Evolutionary conservation across 1,140 invertebrate genomes (phyloP), one percentile per base, ranked within the genome.

Genomic region (Pseudomyrmex gracilis): DNA sequence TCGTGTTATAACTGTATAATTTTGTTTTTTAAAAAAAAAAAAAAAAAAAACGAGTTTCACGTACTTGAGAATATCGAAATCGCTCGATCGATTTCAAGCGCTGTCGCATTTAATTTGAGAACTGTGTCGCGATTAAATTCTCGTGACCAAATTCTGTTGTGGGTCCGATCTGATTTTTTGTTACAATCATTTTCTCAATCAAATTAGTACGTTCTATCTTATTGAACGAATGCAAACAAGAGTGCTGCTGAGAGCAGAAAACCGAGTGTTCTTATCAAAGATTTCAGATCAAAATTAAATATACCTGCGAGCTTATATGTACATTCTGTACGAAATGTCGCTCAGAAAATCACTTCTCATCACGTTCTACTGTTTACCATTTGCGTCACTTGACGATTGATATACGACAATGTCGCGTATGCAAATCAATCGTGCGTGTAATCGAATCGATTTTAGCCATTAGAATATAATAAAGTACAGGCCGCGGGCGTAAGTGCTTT

Each of bases 291-390:
- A 22, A 24, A 83, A 76, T 86, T 77, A 77, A 73, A 66, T 71
- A 57, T 15, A 51, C 34, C 5, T 34, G 34, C 34, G 34, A 0
- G 34, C 34, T 34, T 34, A 5, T 34, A 34, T 34, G 34, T 34
- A 34, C 20, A 7, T 4, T 20, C 13, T 9, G n/a, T n/a, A 22
- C 63, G 5, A 10, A 43, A 2, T 10, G 58, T 15, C 8, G 17
- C 53, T 60, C 34, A 34, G 45, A 83, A 70, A 58, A 64, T 57
- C 60, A 57, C 7, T 12, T 51, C 61, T 55, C 61, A 58, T 67
- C 68, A 78, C 20, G 47, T 84, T 70, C 15, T 66, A 80, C 53
- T 84, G 55, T 84, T 77, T 84, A 77, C 24, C 22, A n/a, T 68
- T 74, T 71, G 66, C 15, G 43, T 83, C 60, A 45, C 24, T 15